Base-by-base conservation (phyloP, 2,113 vertebrate species). In the Platysteira castanea region DNA sequence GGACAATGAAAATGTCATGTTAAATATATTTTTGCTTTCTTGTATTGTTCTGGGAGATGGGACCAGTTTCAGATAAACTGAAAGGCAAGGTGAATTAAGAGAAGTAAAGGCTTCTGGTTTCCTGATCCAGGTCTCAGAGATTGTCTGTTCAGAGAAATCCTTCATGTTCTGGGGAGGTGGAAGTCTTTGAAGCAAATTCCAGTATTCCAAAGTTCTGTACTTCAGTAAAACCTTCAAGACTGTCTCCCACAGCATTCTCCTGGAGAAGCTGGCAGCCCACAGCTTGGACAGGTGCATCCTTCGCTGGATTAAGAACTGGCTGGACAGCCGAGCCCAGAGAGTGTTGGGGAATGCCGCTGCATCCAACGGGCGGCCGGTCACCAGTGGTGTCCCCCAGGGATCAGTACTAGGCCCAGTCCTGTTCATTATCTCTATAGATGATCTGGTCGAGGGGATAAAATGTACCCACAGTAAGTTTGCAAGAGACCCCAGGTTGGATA, bases 321-420 rank as follows among this genome's bases (percentile, higher is more conserved):
- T 61, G 56, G 15, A 47, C 13, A 23, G 23, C 23, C 0, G 1
- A 24, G 10, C 47, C 23, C 28, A 10, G 47, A 61, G 17, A 35
- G 47, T 39, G 13, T 3, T 70, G 28, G 47, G 56, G 47, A 61
- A 53, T 53, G n/a, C 23, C 47, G 22, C 47, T 69, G 64, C 28
- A 52, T 44, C 9, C 71, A 59, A 31, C 1, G 2, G 63, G 27
- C 1, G 0, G 18, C 12, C 0, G 1, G 33, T 68, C 39, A n/a
- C 22, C 39, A 28, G 15, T n/a, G 19, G 15, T 15, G 73, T 39
- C 28, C 23, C 33, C 27, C 33, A 69, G 39, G 37, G 37, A 15
- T 59, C 39, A 30, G 28, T 28, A 6, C 49, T 53, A 53, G 37
- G 22, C 18, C 54, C 30, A 16, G 15, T 33, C 53, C 37, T 46